Conservation (phyloP, 2,797 vertebrate species). For the Oceanodroma leucorhoa region DNA sequence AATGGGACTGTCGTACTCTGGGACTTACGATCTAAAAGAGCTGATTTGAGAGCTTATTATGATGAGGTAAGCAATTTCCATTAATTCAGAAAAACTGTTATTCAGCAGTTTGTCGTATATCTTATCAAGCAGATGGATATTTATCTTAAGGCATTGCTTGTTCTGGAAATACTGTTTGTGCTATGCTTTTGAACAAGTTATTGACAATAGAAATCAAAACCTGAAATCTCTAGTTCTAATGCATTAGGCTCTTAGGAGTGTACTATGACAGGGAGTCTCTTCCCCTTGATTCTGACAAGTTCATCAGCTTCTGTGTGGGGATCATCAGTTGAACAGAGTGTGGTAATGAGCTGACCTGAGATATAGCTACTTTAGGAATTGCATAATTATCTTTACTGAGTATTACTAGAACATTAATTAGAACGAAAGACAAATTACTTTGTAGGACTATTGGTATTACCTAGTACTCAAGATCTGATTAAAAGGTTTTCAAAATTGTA, state of each 20-base stretch:
- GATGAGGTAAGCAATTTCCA: conserved; percentile 88
- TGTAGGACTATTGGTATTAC: neutral
- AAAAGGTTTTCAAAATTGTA: neutral
- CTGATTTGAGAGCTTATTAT: conserved; percentile 94
- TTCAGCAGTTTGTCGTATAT: neutral
- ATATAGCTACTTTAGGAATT: neutral
- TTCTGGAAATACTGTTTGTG: neutral
- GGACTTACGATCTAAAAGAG: conserved; percentile 92
- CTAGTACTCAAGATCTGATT: neutral
- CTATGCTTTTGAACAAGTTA: neutral
- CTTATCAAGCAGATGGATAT: neutral
- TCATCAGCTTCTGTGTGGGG: neutral
- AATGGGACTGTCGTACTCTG: conserved; percentile 94
- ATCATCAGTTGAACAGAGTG: neutral
- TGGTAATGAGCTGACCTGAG: neutral
- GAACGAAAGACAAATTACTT: neutral
- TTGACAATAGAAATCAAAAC: neutral
- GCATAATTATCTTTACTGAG: neutral
- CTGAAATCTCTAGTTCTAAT: neutral
- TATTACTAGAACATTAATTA: neutral
- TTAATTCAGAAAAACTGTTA: neutral
- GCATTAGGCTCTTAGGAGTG: neutral
- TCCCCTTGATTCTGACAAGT: neutral
- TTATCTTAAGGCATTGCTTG: neutral
- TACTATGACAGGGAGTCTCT: neutral